Base-by-base conservation (phyloP, 2,888 invertebrate species). In the Pseudanteris insignis region DNA sequence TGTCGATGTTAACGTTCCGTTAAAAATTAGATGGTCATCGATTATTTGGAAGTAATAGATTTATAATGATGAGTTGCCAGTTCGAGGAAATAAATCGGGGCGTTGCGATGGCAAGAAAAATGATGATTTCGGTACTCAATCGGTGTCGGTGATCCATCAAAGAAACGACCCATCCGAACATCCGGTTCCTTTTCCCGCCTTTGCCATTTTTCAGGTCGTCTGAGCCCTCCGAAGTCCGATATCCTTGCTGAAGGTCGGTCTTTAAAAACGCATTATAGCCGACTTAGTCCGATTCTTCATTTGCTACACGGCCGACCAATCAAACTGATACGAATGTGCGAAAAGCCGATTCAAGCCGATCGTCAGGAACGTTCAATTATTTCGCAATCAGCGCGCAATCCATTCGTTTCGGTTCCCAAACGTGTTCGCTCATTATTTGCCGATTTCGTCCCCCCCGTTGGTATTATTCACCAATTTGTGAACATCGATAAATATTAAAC, bases 201-300 rank as follows among this genome's bases (percentile, higher is more conserved):
- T 48, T 47, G 51, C 57, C 59, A 62, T 65, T 63, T 54, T 38
- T 58, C 66, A 65, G 57, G 48, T 64, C 55, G 64, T 62, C 48
- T 33, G 34, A 51, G 36, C 43, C 37, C 44, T 47, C 26, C 14
- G 13, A 41, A 37, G 57, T 59, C 62, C 43, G 34, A 30, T 33
- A 50, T 58, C 54, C 70, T 66, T 63, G 65, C 59, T 66, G 67
- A 69, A 72, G 73, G 76, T 74, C 72, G 75, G 78, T 79, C 78
- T 80, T 80, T 80, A 80, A 80, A 77, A 76, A 79, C 78, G 75
- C 79, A 79, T 80, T 79, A 80, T 72, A 73, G 53, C 50, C 44
- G 55, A 64, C 65, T 63, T 58, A 55, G 65, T 54, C 48, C 46
- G 50, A 60, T 61, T 63, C 64, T 64, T 62, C 57, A 51, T 63